Percentiles rank a stretch among this genome's conserved stretches.
These are phyloP conservation scores for Oryzias woworae DNA, from an alignment of 2,113 vertebrate species.

Conservation along the genomic window DNA sequence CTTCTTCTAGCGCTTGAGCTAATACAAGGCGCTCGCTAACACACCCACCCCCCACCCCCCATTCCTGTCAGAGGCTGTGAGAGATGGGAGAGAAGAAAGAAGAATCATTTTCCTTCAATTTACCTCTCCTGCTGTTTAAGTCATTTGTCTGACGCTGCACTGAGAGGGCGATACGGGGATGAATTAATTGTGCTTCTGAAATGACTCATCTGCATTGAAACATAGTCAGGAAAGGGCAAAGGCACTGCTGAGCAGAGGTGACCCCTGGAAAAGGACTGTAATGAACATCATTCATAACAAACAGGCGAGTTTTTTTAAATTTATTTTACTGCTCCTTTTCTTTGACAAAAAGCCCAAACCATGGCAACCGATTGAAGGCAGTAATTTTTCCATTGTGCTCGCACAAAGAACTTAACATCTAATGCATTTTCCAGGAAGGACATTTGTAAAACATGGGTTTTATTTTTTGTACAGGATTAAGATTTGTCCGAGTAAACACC, in stretches of 20 bases:
- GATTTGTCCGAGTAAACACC: slow-evolving; percentile 29
- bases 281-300: slow-evolving; percentile 45
- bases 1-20: slow-evolving; percentile 27
- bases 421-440: not conserved
- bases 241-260: slow-evolving; percentile 17
- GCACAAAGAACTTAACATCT: not conserved
- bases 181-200: slow-evolving; percentile 62
- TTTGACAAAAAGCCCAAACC: slow-evolving; percentile 14
- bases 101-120: slow-evolving; percentile 13
- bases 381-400: not conserved
- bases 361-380: not conserved
- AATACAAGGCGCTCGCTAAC: slow-evolving; percentile 40
- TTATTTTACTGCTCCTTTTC: slow-evolving; percentile 5
- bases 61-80: not conserved
- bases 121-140: slow-evolving; percentile 45
- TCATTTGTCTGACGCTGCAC: slow-evolving; percentile 44
- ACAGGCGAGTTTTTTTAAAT: slow-evolving; percentile 1
- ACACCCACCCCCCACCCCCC: not conserved
- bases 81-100: not conserved
- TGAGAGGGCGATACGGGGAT: slow-evolving; percentile 40
- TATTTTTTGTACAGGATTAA: not conserved
- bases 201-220: slow-evolving; percentile 48
- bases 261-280: slow-evolving; percentile 35
- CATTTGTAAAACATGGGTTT: not conserved
- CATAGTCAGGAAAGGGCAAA: slow-evolving; percentile 40